Percentiles rank a stretch among this genome's conserved stretches.
Evolutionary conservation across 2,113 vertebrate species (phyloP).

Genomic region (Dasyurus viverrinus): DNA sequence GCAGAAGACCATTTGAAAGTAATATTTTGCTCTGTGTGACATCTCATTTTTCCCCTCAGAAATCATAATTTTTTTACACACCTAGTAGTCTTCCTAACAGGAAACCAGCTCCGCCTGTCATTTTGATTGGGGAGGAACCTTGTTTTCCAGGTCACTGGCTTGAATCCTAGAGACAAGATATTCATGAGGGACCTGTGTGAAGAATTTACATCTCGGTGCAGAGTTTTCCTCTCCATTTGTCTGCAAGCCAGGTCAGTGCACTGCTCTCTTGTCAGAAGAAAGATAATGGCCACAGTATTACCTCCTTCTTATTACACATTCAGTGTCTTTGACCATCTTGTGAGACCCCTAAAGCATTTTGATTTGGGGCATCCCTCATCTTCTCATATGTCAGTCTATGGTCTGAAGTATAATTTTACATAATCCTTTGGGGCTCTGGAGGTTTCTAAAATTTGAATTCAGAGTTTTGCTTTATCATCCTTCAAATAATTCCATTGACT

Average conservation of each 20-base stretch:
- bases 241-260: constrained; percentile 94
- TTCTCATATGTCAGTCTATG: constrained; percentile 61
- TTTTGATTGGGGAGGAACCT: constrained; percentile 91
- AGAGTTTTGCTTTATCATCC: not conserved
- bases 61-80: constrained; percentile 96
- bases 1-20: constrained; percentile 90
- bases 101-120: constrained; percentile 90
- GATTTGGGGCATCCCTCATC: constrained; percentile 79
- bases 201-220: constrained; percentile 93
- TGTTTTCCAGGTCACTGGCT: constrained; percentile 91
- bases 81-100: constrained; percentile 87
- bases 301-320: constrained; percentile 93
- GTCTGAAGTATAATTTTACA: constrained; percentile 53
- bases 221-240: constrained; percentile 98
- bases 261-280: constrained; percentile 88
- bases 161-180: constrained; percentile 89
- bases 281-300: constrained; percentile 90
- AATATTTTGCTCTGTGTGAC: constrained; percentile 92
- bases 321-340: constrained; percentile 93
- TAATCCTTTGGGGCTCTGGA: not conserved
- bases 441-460: not conserved
- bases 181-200: constrained; percentile 88
- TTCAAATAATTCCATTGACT: not conserved
- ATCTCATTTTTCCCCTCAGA: constrained; percentile 90
- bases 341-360: constrained; percentile 85